Evolutionary conservation across 2,113 vertebrate species (phyloP).

Genomic region (Notiomystis cincta): DNA sequence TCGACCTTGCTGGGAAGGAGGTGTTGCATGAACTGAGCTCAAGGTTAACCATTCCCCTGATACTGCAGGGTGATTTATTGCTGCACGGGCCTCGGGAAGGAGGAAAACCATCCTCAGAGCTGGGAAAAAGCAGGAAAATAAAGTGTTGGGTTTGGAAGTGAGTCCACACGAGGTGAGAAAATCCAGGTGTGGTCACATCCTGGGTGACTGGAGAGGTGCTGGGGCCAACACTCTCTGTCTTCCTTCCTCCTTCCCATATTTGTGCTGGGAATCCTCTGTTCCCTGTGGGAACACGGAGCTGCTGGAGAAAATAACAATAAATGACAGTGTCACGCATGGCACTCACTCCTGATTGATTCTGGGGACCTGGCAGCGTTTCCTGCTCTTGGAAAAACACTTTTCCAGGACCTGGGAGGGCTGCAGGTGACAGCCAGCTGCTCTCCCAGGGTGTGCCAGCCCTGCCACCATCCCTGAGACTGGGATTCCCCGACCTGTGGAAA

Average conservation of each 20-base stretch:
- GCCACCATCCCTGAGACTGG: fast-evolving
- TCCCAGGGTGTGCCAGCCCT: fast-evolving
- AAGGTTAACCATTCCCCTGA: background rate
- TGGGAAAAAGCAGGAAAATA: background rate
- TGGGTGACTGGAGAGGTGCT: background rate
- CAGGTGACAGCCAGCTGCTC: background rate
- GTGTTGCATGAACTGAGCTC: fast-evolving
- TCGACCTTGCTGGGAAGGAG: background rate
- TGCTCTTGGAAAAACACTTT: fast-evolving
- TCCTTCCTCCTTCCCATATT: background rate
- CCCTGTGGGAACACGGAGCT: fast-evolving
- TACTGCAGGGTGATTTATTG: background rate
- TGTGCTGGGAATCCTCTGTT: background rate
- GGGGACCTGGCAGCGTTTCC: background rate
- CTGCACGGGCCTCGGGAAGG: background rate
- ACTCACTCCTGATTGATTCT: background rate
- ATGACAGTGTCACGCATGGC: fast-evolving
- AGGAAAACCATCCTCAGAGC: background rate
- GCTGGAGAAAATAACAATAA: background rate
- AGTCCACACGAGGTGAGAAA: fast-evolving
- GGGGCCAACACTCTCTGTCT: background rate
- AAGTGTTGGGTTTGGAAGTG: background rate
- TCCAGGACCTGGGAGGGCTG: background rate
- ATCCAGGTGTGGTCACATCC: background rate
- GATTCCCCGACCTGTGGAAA: background rate